Conservation (phyloP, 2,888 invertebrate genomes). For the Campopleginae sp. region DNA sequence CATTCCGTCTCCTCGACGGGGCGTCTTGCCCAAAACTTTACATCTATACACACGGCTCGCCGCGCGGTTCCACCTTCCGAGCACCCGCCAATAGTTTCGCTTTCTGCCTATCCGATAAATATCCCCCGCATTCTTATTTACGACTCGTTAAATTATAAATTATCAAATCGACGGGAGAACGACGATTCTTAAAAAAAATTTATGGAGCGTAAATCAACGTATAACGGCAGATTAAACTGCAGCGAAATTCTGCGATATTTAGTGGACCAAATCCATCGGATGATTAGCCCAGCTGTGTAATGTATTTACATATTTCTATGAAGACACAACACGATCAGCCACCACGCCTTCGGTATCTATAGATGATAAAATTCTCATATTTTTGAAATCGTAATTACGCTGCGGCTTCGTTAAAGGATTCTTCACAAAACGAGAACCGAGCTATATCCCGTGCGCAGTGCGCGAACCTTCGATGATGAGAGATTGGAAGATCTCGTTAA, state of each 20-base stretch:
- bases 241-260: slow-evolving; percentile 20
- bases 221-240: slow-evolving; percentile 10
- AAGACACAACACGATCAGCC: neutral
- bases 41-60: neutral
- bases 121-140: slow-evolving; percentile 65
- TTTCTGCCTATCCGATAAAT: slow-evolving; percentile 58
- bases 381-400: slow-evolving; percentile 35
- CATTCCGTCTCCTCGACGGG: slow-evolving; percentile 61
- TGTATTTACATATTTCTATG: slow-evolving; percentile 11
- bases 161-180: slow-evolving; percentile 58
- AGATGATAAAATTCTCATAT: slow-evolving; percentile 52
- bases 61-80: neutral
- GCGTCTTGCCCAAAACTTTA: slow-evolving; percentile 42
- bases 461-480: slow-evolving; percentile 36
- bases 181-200: slow-evolving; percentile 56
- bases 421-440: slow-evolving; percentile 18
- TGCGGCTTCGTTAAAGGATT: slow-evolving; percentile 51
- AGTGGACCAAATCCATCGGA: slow-evolving; percentile 17
- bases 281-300: slow-evolving; percentile 14
- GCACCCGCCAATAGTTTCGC: neutral
- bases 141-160: slow-evolving; percentile 67
- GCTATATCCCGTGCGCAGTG: slow-evolving; percentile 22
- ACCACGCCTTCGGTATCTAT: slow-evolving; percentile 17
- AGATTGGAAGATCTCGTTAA: slow-evolving; percentile 63
- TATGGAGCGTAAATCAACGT: slow-evolving; percentile 27